Evolutionary conservation across 2,113 vertebrate species (phyloP).

Genomic region (Scytalopus superciliaris): DNA sequence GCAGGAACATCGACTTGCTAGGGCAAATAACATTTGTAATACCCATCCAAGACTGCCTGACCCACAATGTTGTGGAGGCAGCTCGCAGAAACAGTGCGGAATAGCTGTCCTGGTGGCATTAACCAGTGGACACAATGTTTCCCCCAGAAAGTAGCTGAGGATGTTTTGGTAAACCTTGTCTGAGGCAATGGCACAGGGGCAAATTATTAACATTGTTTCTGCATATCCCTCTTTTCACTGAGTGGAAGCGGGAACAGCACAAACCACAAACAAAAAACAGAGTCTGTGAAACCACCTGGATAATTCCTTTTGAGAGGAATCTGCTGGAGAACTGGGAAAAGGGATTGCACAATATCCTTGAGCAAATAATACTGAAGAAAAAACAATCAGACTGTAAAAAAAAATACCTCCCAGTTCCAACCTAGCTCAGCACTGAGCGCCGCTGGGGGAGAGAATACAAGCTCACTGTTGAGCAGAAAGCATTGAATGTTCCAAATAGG

Average conservation of each 20-base stretch:
- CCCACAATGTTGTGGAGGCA: not conserved
- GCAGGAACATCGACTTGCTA: not conserved
- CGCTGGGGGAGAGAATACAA: not conserved
- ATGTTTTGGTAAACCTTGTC: not conserved
- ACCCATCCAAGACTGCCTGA: not conserved
- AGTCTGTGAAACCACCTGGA: not conserved
- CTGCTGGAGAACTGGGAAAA: not conserved
- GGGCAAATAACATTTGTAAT: not conserved
- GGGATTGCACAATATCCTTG: not conserved
- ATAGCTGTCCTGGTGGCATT: not conserved
- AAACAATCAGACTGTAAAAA: rapidly evolving
- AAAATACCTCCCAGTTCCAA: not conserved
- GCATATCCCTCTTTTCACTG: not conserved
- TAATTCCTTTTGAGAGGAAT: not conserved
- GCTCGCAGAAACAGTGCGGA: not conserved
- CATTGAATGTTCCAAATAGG: not conserved
- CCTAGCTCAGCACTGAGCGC: not conserved
- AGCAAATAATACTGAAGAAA: not conserved
- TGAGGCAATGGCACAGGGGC: not conserved
- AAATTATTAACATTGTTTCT: not conserved
- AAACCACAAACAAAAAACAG: not conserved
- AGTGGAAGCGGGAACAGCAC: not conserved
- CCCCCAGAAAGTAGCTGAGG: not conserved
- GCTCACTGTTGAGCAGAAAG: not conserved
- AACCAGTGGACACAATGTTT: not conserved